A percentile compares a stretch with the other conserved stretches of the same genome.
phyloP scores from a whole-genome alignment of 2,888 invertebrate species.

The Watsonalla cultraria region DNA sequence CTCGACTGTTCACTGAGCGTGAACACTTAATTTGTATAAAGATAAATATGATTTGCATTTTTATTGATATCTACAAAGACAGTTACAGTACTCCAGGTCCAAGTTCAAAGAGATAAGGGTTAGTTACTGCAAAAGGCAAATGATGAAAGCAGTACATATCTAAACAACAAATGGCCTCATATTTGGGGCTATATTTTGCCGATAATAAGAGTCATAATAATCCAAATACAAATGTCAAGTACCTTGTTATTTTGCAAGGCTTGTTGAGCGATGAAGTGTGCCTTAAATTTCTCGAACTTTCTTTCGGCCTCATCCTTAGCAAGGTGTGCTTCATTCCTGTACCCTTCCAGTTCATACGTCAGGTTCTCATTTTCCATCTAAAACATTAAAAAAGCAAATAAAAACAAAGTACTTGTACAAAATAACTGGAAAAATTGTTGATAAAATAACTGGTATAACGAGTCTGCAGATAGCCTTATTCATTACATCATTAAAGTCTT shows the following conservation, averaged over 20 bases:
- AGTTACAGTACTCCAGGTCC: no score
- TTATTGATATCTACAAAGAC: no score
- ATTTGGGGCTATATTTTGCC: no score
- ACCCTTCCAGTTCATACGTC: conserved; percentile 92
- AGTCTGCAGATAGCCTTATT: not conserved
- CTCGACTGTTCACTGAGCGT: no score
- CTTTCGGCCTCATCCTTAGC: conserved; percentile 88
- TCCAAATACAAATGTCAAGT: not conserved
- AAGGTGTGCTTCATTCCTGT: conserved; percentile 93
- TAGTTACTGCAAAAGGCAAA: no score
- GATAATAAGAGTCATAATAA: no score
- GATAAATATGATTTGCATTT: no score
- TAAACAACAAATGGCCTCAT: no score
- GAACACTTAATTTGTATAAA: no score
- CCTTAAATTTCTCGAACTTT: conserved; percentile 86
- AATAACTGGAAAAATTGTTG: not conserved
- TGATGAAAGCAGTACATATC: no score
- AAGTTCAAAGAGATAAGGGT: no score
- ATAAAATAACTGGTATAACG: conserved; percentile 2
- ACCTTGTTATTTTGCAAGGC: conserved; percentile 50
- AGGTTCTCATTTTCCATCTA: conserved; percentile 92
- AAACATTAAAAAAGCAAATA: conserved; percentile 7
- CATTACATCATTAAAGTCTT: no score
- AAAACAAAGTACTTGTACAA: not conserved
- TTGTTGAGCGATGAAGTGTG: conserved; percentile 84